Percentiles rank a stretch among this genome's conserved stretches.
Evolutionary conservation across 2,113 vertebrate genomes (phyloP).

Genomic region (Anguilla rostrata): DNA sequence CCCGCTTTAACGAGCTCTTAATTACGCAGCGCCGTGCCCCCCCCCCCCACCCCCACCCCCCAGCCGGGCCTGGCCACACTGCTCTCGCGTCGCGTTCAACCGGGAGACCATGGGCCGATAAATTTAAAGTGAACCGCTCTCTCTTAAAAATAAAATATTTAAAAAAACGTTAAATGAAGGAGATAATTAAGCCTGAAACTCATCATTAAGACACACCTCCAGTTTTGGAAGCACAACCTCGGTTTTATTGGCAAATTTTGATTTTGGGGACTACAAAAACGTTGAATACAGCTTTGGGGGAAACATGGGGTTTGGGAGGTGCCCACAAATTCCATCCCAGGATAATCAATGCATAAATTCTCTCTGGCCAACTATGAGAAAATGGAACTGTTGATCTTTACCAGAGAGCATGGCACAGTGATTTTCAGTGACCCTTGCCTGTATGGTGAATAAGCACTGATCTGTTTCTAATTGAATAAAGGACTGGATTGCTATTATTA

Average conservation of each 20-base stretch:
- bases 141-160: not conserved
- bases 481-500: not conserved
- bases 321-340: not conserved
- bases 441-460: not conserved
- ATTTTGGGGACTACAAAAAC: not conserved
- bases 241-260: not conserved
- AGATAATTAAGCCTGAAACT: slow-evolving; percentile 5
- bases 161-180: not conserved
- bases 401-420: not conserved
- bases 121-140: slow-evolving; percentile 25
- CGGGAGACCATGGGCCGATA: slow-evolving; percentile 28
- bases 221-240: slow-evolving; percentile 23
- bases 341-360: not conserved
- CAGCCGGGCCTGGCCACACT: not conserved
- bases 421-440: not conserved
- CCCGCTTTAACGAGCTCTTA: slow-evolving; percentile 13
- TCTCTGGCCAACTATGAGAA: not conserved
- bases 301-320: not conserved
- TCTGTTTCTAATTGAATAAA: not conserved
- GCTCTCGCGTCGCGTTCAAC: slow-evolving; percentile 18
- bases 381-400: not conserved
- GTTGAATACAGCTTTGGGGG: not conserved
- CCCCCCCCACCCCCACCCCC: too few relatives aligned
- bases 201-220: slow-evolving; percentile 19
- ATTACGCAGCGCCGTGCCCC: not conserved